These are phyloP conservation scores for Myiotriccus ornatus DNA, from an alignment of 2,797 vertebrate genomes.

Conservation along the genomic window DNA sequence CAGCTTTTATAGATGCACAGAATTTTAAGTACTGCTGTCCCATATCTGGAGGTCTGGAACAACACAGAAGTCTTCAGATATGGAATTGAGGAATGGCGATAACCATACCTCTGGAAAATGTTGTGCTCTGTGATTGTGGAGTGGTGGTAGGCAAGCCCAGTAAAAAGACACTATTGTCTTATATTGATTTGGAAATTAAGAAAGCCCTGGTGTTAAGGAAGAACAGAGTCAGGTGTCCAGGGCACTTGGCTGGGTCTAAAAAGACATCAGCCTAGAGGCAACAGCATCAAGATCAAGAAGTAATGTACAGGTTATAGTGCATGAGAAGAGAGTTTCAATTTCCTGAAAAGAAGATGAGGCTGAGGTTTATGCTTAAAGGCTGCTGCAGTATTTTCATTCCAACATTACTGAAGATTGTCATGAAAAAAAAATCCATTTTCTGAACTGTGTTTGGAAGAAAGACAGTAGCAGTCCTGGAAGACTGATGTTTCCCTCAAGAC, in stretches of 20 bases:
- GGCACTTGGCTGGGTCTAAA: background rate
- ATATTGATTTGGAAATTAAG: background rate
- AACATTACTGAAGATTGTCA: background rate
- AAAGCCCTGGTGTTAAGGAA: background rate
- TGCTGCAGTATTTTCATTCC: conserved; percentile 30
- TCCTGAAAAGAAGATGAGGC: background rate
- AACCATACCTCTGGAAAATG: background rate
- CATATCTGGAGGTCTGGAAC: background rate
- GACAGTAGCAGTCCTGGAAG: conserved; percentile 51
- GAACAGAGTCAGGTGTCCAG: background rate
- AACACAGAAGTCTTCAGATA: background rate
- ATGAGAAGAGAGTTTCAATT: conserved; percentile 10
- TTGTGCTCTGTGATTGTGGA: background rate
- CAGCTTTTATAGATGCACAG: background rate
- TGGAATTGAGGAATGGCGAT: background rate
- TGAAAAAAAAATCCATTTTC: conserved; percentile 61
- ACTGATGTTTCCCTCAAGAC: conserved; percentile 65
- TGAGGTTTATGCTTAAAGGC: conserved; percentile 40
- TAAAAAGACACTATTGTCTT: background rate
- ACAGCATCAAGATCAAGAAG: background rate
- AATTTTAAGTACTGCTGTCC: background rate
- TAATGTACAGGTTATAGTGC: background rate
- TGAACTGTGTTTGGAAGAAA: conserved; percentile 25
- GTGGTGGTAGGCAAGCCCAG: background rate
- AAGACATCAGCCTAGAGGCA: background rate